Evolutionary conservation across 2,797 vertebrate species (phyloP), one percentile per base, ranked within the genome.

Genomic region (Xerus rutilus): DNA sequence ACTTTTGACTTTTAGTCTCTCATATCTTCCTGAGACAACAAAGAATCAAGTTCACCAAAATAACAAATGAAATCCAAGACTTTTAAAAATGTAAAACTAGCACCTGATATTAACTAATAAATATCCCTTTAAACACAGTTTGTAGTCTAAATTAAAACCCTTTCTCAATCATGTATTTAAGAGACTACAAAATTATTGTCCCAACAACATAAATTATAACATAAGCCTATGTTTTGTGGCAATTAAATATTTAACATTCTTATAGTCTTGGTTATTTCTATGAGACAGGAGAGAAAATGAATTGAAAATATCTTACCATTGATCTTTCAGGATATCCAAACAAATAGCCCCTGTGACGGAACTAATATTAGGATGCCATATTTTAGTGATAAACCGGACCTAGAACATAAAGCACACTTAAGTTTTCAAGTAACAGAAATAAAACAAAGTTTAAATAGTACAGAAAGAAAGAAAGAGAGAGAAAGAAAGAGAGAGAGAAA

Each of bases 311-410:
- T 98, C 99, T 99, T 99, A 99, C 99, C 99, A 99, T 97, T 99
- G 99, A 98, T 99, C 99, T 99, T 99, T 99, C 98, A 99, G 99
- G 98, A 99, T 99, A 98, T 99, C 99, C 99, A 99, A 99, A 99
- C 99, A 99, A 99, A 99, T 99, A 67, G 99, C 99, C 96, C 99
- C 99, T 28, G 99, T 99, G 98, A 99, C 99, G 89, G 99, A 99
- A 99, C 99, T 99, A 99, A 99, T 99, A 98, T 99, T 99, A 98
- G 99, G 99, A 98, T 99, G 99, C 99, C 99, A 99, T 98, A 99
- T 99, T 99, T 99, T 99, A 95, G 99, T 99, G 98, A 99, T 99
- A 99, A 99, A 99, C 97, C 99, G 99, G 98, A 99, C 99, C 99
- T 99, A 98, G 93, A 98, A 99, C 28, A 98, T 35, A 98, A 98